phyloP scores from a whole-genome alignment of 1,140 invertebrate genomes.

The Plutomurus gul region DNA sequence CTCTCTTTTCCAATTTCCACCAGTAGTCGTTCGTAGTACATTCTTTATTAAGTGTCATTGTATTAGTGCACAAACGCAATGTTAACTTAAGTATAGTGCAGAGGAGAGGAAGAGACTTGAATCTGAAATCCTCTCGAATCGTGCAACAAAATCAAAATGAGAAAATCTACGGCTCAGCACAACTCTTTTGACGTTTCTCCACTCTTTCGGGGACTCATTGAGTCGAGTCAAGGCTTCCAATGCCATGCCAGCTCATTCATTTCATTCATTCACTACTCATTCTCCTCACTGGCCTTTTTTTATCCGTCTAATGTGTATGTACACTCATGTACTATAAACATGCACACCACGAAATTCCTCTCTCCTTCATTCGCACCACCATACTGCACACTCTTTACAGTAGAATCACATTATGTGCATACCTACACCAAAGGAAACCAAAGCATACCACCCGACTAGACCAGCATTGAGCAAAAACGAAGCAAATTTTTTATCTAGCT shows the following conservation, averaged over 20 bases:
- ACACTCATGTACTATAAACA: too few species aligned
- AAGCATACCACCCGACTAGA: too few species aligned
- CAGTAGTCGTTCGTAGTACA: not conserved
- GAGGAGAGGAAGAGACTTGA: not conserved
- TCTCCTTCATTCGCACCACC: too few species aligned
- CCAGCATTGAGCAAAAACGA: too few species aligned
- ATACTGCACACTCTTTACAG: too few species aligned
- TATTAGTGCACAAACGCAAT: not conserved
- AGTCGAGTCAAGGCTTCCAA: not conserved
- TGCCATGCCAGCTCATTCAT: not conserved
- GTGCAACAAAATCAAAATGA: conserved; percentile 1
- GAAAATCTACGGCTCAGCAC: not conserved
- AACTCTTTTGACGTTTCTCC: conserved; percentile 5
- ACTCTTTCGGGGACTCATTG: not conserved
- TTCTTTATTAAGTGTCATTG: not conserved
- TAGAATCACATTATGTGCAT: too few species aligned
- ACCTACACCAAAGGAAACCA: too few species aligned
- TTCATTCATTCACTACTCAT: not conserved
- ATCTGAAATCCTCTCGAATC: not conserved
- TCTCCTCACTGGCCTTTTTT: not conserved
- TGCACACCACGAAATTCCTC: too few species aligned
- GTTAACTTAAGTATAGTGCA: not conserved
- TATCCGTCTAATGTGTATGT: too few species aligned
- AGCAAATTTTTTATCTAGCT: too few species aligned
- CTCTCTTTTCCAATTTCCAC: too few species aligned